Evolutionary conservation across 2,113 vertebrate genomes (phyloP).

Genomic region (Corynorhinus townsendii): DNA sequence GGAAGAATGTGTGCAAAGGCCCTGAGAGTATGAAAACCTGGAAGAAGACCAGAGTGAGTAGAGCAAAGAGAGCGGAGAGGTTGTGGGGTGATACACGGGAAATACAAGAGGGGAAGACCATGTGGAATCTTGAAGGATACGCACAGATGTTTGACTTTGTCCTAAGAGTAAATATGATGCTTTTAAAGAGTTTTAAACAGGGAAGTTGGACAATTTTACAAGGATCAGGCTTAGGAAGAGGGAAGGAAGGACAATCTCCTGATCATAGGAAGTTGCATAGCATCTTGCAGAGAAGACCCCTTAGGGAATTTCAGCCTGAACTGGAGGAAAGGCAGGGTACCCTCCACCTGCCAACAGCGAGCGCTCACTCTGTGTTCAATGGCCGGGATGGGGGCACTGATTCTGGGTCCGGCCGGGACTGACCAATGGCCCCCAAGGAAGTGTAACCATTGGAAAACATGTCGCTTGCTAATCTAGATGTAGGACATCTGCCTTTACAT

Average conservation of each 20-base stretch:
- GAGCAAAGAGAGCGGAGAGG: not conserved
- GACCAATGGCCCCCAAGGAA: not conserved
- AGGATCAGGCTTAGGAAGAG: not conserved
- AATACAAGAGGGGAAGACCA: not conserved
- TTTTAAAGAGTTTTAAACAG: not conserved
- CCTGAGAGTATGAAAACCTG: not conserved
- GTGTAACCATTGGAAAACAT: not conserved
- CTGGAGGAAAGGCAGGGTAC: not conserved
- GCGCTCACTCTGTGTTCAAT: not conserved
- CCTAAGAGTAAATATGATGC: not conserved
- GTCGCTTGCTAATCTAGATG: not conserved
- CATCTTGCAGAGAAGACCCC: not conserved
- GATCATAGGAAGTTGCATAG: not conserved
- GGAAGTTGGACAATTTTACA: not conserved
- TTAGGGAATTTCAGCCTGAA: not conserved
- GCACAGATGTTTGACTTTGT: not conserved
- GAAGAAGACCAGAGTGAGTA: not conserved
- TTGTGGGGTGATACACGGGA: not conserved
- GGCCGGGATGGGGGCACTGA: not conserved
- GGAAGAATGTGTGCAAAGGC: not conserved
- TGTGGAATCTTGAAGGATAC: not conserved
- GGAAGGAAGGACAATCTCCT: not conserved
- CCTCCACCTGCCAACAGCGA: not conserved
- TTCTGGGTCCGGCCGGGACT: not conserved
- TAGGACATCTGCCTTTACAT: conserved; percentile 3